Base-by-base conservation (phyloP, 2,888 invertebrate species). In the Acanthosepion pharaonis region DNA sequence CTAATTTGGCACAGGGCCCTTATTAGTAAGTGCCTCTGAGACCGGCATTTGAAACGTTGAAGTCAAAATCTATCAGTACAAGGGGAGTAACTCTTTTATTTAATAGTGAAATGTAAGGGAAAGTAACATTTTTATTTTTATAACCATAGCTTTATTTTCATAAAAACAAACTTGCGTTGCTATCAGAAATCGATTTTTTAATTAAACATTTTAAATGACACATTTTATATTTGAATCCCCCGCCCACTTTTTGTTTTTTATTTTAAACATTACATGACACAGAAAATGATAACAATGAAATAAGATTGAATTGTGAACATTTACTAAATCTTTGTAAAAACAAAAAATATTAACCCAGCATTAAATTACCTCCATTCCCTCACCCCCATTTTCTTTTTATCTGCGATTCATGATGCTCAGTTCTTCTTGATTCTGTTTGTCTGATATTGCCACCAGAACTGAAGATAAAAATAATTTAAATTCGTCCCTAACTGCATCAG, bases 371-470 rank as follows among this genome's bases (percentile, higher is more conserved):
- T 42, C 42, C 42, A 42, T 42, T 42, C 42, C 8, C 51, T 51
- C 51, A 5, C 8, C 51, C 51, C 51, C 8, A 51, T 11, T 51
- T 8, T 51, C 8, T 51, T 1, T 51, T 15, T 6, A 15, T 51
- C 51, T 51, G 5, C 15, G 96, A 94, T 96, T 97, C 96, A 97
- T 97, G 92, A 97, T 96, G 95, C 96, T 97, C 9, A 97, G 96
- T 95, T 97, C 97, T 94, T 97, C 97, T 95, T 97, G 97, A 59
- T 97, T 97, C 49, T 97, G 96, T 93, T 97, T 97, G 94, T 97
- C 97, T 28, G 97, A 96, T 96, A 97, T 95, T 33, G 96, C 96
- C 0, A 96, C 96, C 48, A 97, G 95, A 91, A 97, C 96, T 28
- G 96, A 96, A 51, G 96, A 96, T 11, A 97, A 95, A 95, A 97